A percentile compares a stretch with the other conserved stretches of the same genome.
Evolutionary conservation across 2,113 vertebrate species (phyloP).

Genomic region (Datnioides undecimradiatus): DNA sequence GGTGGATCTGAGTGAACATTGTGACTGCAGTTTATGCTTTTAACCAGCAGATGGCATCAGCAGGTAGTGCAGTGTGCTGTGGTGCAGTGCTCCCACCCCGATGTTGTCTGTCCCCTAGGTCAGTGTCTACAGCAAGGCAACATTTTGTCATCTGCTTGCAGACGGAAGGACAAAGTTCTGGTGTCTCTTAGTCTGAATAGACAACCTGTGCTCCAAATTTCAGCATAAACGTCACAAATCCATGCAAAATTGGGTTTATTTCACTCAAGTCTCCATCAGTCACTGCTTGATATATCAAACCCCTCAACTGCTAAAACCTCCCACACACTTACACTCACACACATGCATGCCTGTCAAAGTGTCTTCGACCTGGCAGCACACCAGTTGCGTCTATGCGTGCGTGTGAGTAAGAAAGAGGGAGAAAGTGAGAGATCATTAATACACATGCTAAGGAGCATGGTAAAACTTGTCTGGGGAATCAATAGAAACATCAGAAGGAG

Average conservation of each 20-base stretch:
- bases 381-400: conserved; percentile 17
- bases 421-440: conserved; percentile 54
- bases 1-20: not conserved
- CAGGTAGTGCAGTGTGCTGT: conserved; percentile 58
- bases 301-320: conserved; percentile 21
- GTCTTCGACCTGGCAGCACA: conserved; percentile 18
- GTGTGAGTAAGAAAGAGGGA: not conserved
- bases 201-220: not conserved
- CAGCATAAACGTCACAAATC: not conserved
- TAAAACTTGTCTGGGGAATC: conserved; percentile 60
- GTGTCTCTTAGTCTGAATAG: not conserved
- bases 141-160: not conserved
- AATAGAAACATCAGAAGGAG: conserved; percentile 66
- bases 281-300: conserved; percentile 18
- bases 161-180: not conserved
- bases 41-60: conserved; percentile 82
- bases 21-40: conserved; percentile 56
- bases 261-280: conserved; percentile 5
- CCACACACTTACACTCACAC: conserved; percentile 36
- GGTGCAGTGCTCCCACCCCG: conserved; percentile 14
- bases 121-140: not conserved
- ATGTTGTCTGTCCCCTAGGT: conserved; percentile 1
- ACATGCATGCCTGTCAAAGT: conserved; percentile 33
- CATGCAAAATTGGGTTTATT: not conserved
- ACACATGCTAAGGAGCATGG: conserved; percentile 63